These are phyloP conservation scores for Ormyrus pomaceus DNA, from an alignment of 2,888 invertebrate genomes.

Conservation along the genomic window DNA sequence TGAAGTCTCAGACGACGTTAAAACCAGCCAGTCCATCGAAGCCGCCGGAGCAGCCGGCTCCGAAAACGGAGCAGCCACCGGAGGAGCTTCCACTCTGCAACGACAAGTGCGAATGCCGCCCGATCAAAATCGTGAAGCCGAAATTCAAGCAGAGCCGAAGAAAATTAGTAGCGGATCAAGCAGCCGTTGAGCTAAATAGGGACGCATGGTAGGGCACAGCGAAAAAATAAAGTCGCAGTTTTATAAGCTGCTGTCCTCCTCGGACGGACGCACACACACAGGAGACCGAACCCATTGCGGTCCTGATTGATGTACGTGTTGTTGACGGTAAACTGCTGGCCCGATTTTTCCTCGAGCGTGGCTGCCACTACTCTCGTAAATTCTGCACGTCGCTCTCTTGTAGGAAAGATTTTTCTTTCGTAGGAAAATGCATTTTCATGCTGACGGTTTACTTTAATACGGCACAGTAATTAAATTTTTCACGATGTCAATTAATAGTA, in stretches of 20 bases:
- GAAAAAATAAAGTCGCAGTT: slow-evolving; percentile 27
- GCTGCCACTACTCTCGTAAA: too few species aligned
- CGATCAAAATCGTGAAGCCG: not conserved
- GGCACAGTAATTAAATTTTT: too few species aligned
- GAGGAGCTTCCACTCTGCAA: too few species aligned
- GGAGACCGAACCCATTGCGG: slow-evolving; percentile 6
- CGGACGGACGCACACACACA: not conserved
- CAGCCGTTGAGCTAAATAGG: not conserved
- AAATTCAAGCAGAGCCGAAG: slow-evolving; percentile 10
- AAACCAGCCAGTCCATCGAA: too few species aligned
- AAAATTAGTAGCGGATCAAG: not conserved
- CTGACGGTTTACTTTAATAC: too few species aligned
- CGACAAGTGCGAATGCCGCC: too few species aligned
- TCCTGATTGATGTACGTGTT: not conserved
- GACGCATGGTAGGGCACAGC: not conserved
- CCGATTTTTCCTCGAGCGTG: not conserved
- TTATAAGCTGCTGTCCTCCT: slow-evolving; percentile 10
- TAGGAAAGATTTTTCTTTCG: not conserved
- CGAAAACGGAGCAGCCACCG: too few species aligned
- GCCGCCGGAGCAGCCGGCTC: too few species aligned
- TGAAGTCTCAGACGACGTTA: too few species aligned
- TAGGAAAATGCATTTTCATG: not conserved
- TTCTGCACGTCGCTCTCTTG: not conserved
- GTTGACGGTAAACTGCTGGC: not conserved
- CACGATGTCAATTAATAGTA: too few species aligned